Conservation (phyloP, 23 tunicate species). For the Trididemnum miniatum region DNA sequence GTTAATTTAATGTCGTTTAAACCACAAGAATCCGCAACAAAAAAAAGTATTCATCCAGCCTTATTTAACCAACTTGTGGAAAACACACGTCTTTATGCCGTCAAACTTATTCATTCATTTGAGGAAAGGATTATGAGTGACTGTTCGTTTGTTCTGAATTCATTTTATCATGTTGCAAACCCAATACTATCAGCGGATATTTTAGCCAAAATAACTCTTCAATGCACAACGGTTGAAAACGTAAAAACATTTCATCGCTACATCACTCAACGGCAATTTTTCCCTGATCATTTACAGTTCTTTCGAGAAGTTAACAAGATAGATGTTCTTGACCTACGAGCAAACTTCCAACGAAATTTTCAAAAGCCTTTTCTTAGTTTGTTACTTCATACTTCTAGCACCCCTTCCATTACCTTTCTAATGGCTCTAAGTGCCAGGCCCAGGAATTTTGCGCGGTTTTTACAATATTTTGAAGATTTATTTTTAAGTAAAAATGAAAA, state of each 20-base stretch:
- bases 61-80: background rate
- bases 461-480: slow-evolving; percentile 50
- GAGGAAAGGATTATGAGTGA: no score
- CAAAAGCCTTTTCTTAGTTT: no score
- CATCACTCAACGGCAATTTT: slow-evolving; percentile 2
- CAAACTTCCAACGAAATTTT: no score
- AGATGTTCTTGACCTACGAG: background rate
- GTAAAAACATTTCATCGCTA: background rate
- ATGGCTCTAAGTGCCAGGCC: slow-evolving; percentile 74
- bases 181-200: slow-evolving; percentile 4
- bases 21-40: background rate
- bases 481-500: slow-evolving; percentile 46
- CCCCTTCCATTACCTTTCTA: slow-evolving; percentile 25
- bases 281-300: background rate
- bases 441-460: slow-evolving; percentile 50
- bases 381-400: background rate
- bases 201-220: background rate
- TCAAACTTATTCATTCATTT: no score
- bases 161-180: background rate
- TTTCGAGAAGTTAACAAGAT: background rate
- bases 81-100: background rate
- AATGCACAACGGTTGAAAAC: no score
- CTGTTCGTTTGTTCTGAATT: background rate
- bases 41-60: background rate
- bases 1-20: background rate